Evolutionary conservation across 2,797 vertebrate species (phyloP), one percentile per base, ranked within the genome.

Genomic region (Microctenopoma lineatum): DNA sequence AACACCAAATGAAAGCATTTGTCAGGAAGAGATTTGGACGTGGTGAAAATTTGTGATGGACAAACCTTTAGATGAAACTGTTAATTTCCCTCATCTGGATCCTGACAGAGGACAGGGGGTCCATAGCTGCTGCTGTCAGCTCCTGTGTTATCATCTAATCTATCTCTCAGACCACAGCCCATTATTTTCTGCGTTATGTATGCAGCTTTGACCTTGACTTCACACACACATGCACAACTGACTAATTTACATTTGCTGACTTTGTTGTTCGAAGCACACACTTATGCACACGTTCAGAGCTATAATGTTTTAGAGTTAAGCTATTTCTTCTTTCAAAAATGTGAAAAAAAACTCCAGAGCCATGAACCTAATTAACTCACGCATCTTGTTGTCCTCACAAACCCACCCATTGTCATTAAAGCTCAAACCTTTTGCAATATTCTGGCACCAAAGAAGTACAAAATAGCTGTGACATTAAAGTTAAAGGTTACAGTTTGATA

Each of bases 151-250:
- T 69, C 36, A 60, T 81, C 59, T 70, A 74, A 84, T 85, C 66
- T 63, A 26, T 77, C 65, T 70, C 59, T 42, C 56, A 21, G 56
- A 56, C 68, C n/a, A 13, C 41, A 53, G 26, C 65, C 9, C 55
- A 70, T 63, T 60, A 71, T 15, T 68, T 51, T 71, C 21, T 44
- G 63, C 34, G 59, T 67, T 66, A 65, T 76, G 60, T 65, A 77
- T 73, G 71, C 77, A 77, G 71, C 63, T 61, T 65, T 85, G 79
- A 84, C 84, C 85, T 87, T 87, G 81, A 65, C 61, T 66, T 65
- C 55, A 78, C 58, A 79, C 58, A 79, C 61, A 55, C 59, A 47
- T 11, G n/a, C 36, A 53, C 27, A 25, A 14, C 7, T 36, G 21
- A 57, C 26, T 63, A 52, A 62, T 70, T 79, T 60, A 42, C 27